Evolutionary conservation across 2,113 vertebrate genomes (phyloP).

Genomic region (Solea senegalensis): DNA sequence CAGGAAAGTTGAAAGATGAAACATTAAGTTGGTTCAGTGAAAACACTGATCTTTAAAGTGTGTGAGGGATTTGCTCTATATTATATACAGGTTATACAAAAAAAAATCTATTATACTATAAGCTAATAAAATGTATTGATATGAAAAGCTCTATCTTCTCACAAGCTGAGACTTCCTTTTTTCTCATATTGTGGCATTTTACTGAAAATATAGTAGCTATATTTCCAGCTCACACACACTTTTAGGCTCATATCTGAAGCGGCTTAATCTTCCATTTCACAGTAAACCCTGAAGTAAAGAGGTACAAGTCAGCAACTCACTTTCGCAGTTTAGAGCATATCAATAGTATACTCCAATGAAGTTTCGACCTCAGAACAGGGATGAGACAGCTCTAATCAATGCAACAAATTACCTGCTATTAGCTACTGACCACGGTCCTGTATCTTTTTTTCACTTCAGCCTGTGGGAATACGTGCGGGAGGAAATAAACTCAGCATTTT

Average conservation of each 20-base stretch:
- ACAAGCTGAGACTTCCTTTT: not conserved
- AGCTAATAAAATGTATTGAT: not conserved
- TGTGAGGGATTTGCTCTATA: not conserved
- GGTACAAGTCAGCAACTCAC: slow-evolving; percentile 17
- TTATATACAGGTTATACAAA: not conserved
- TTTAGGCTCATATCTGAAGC: slow-evolving; percentile 13
- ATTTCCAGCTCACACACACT: slow-evolving; percentile 7
- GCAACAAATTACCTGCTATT: slow-evolving; percentile 64
- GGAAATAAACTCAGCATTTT: slow-evolving; percentile 28
- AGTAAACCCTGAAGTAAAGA: slow-evolving; percentile 27
- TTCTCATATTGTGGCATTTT: slow-evolving; percentile 26
- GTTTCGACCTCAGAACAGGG: slow-evolving; percentile 40
- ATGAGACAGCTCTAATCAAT: slow-evolving; percentile 56
- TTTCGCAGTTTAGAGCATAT: slow-evolving; percentile 37
- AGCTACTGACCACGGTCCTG: slow-evolving; percentile 40
- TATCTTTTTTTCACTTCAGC: slow-evolving; percentile 29
- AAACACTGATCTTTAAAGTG: not conserved
- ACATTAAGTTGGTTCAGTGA: not conserved
- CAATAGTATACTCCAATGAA: slow-evolving; percentile 33
- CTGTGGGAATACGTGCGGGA: slow-evolving; percentile 25
- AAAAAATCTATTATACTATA: not conserved
- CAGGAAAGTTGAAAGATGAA: too few species aligned
- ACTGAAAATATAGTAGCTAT: not conserved
- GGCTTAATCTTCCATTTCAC: slow-evolving; percentile 25
- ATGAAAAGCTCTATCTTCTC: not conserved